Conservation (phyloP, 2,888 invertebrate species). For the Protodeltote pygarga region DNA sequence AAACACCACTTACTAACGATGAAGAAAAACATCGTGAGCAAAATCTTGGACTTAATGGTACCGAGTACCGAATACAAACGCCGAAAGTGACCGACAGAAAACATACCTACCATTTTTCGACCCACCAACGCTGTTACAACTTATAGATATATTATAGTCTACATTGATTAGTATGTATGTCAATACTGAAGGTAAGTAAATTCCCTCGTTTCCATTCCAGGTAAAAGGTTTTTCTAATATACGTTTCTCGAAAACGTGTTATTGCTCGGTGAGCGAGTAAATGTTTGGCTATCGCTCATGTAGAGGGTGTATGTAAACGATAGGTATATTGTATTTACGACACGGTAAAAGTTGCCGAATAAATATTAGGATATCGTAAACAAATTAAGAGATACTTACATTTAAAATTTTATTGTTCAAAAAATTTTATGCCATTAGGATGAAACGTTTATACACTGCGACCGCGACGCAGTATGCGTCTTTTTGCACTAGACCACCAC, state of each 20-base stretch:
- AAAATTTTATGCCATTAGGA: too few relatives aligned
- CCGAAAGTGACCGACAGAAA: conserved; percentile 1
- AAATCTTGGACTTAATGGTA: too few relatives aligned
- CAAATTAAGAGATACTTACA: too few relatives aligned
- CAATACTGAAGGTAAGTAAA: conserved; percentile 53
- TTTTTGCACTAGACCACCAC: too few relatives aligned
- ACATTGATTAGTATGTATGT: conserved; percentile 55
- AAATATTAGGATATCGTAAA: too few relatives aligned
- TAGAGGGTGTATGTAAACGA: conserved; percentile 30
- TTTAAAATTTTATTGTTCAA: too few relatives aligned
- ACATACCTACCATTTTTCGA: conserved; percentile 32
- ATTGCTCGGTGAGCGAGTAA: conserved; percentile 48
- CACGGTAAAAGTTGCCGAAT: too few relatives aligned
- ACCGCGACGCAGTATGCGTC: too few relatives aligned
- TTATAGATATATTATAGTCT: conserved; percentile 39
- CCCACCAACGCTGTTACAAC: conserved; percentile 40
- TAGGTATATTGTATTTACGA: conserved; percentile 30
- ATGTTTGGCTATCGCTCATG: conserved; percentile 45
- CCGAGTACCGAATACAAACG: conserved; percentile 13
- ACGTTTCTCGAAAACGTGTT: conserved; percentile 58
- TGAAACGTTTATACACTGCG: too few relatives aligned
- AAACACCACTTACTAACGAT: too few relatives aligned
- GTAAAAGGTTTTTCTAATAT: conserved; percentile 73
- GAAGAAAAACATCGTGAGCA: too few relatives aligned
- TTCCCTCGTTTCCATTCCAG: conserved; percentile 58